These are phyloP conservation scores for Peribatodes rhomboidaria DNA, from an alignment of 2,888 invertebrate species.

Conservation along the genomic window DNA sequence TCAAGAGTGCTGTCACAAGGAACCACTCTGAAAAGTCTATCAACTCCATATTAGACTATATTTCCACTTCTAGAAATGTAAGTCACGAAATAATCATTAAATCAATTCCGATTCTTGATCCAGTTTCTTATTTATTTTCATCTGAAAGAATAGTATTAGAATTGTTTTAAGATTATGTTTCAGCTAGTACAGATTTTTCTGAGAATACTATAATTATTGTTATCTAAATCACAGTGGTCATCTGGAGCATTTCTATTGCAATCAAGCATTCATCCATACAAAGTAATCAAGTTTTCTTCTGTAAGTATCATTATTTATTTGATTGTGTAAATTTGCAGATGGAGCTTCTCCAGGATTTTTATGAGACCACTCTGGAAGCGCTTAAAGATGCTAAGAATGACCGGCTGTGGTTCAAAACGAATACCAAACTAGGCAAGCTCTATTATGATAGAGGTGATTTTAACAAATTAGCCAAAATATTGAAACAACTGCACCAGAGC, in stretches of 20 bases:
- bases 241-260: too few species aligned
- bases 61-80: constrained; percentile 99
- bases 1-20: constrained; percentile 99
- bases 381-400: constrained; percentile 99
- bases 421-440: constrained; percentile 98
- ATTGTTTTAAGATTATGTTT: too few species aligned
- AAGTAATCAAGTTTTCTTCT: too few species aligned
- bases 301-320: neutral
- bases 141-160: too few species aligned
- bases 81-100: constrained; percentile 65
- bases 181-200: too few species aligned
- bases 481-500: constrained; percentile 98
- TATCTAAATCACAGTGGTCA: too few species aligned
- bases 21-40: constrained; percentile 99
- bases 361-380: constrained; percentile 98
- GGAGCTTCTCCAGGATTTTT: constrained; percentile 99
- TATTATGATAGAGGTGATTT: constrained; percentile 99
- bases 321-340: constrained; percentile 87
- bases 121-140: too few species aligned
- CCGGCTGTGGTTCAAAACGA: constrained; percentile 99
- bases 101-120: neutral
- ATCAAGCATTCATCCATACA: too few species aligned
- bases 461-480: constrained; percentile 96
- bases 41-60: constrained; percentile 99
- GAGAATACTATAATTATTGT: too few species aligned